Base-by-base conservation (phyloP, 2,888 invertebrate species). In the Cylindroiulus punctatus region DNA sequence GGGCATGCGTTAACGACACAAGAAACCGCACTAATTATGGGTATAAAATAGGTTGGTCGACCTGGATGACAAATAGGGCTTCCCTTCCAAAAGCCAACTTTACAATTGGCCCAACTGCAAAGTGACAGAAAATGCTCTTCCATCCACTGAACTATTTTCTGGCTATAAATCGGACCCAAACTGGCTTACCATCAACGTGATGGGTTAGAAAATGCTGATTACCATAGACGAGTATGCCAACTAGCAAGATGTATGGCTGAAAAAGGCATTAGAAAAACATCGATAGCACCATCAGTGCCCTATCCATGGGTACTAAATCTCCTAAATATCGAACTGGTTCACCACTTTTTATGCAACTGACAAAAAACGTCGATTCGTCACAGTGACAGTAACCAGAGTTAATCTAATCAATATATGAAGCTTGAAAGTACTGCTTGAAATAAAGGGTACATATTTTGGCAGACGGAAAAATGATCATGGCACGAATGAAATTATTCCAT, bases 21-120 rank as follows among this genome's bases (percentile, higher is more conserved):
- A 65, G 65, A 65, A 65, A 65, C 65, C 65, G 65, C 65, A 65
- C 65, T 65, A 65, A 65, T 65, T 65, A 65, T 65, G 26, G 65
- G 65, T 12, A 65, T 22, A 26, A 65, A 65, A 65, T 65, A n/a
- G 65, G 65, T 65, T 65, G 65, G 65, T 65, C 65, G 65, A 65
- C 65, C 65, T n/a, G 26, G 26, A 65, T 65, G 65, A 65, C 65
- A 26, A 65, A 65, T 65, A 7, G 65, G 65, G 0, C 26, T 65
- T 65, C 26, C 65, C 22, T 26, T 26, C 26, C 8, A 65, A 52
- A 65, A 65, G 26, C 65, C 26, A 65, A 65, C 65, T 65, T 65
- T 65, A n/a, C 65, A 65, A 65, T 65, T 65, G 65, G 65, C 65
- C 26, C 22, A 65, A 65, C n/a, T 26, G 65, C 65, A 65, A 65